A percentile compares a stretch with the other conserved stretches of the same genome.
Conservation (phyloP, 2,113 vertebrate genomes). For the Prinia subflava region DNA sequence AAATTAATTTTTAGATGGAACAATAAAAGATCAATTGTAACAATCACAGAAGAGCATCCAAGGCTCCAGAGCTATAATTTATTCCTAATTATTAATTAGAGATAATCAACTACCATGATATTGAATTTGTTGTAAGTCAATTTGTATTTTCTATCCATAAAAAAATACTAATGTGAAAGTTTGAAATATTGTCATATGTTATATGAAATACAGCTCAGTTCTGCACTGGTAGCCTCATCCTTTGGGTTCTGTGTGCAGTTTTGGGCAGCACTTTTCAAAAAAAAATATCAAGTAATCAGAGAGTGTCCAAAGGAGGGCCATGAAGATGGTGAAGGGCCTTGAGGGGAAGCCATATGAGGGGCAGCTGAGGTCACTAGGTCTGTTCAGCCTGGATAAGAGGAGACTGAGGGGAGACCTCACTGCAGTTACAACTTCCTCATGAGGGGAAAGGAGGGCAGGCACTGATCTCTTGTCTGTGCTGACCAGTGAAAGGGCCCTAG, state of each 20-base stretch:
- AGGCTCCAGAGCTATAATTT: background rate
- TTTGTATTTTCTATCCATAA: background rate
- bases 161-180: background rate
- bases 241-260: background rate
- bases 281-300: background rate
- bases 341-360: accelerated
- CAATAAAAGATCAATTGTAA: constrained; percentile 22
- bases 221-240: background rate
- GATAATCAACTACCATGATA: background rate
- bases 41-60: background rate
- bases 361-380: accelerated
- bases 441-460: background rate
- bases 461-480: background rate
- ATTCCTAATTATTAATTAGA: constrained; percentile 13
- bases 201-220: background rate
- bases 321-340: background rate
- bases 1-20: constrained; percentile 41
- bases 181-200: background rate
- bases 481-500: accelerated
- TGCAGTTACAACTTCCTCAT: accelerated
- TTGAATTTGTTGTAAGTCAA: background rate
- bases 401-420: accelerated
- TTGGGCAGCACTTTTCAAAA: background rate
- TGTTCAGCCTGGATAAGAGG: background rate
- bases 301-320: background rate